phyloP scores from a whole-genome alignment of 2,888 invertebrate genomes.

The Drosophila meridiana region DNA sequence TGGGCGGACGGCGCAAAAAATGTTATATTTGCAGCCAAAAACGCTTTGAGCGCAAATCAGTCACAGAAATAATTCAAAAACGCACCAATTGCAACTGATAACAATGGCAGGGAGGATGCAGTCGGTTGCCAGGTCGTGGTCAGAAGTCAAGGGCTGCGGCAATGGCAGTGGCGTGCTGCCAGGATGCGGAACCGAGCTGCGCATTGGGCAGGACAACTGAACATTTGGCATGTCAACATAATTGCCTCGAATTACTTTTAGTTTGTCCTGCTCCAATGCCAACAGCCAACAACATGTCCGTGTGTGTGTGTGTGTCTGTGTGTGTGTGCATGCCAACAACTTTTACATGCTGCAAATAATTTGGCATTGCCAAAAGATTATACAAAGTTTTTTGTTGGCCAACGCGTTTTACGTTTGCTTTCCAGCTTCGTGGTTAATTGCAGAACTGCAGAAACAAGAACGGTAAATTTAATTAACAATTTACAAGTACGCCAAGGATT shows the following conservation, averaged over 20 bases:
- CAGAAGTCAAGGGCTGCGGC: conserved; percentile 8
- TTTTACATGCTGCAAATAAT: conserved; percentile 56
- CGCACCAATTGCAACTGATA: conserved; percentile 23
- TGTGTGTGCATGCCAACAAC: conserved; percentile 21
- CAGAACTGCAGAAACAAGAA: background rate
- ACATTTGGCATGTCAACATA: conserved; percentile 78
- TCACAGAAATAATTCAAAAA: conserved; percentile 49
- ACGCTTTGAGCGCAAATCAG: conserved; percentile 37
- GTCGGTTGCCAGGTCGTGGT: background rate
- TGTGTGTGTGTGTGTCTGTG: conserved; percentile 15
- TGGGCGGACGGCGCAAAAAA: conserved; percentile 28
- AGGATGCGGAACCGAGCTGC: conserved; percentile 16
- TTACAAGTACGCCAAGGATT: background rate
- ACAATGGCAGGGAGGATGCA: background rate
- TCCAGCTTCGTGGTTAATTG: conserved; percentile 22
- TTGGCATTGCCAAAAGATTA: conserved; percentile 57
- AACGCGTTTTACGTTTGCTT: conserved; percentile 23
- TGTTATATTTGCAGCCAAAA: conserved; percentile 35
- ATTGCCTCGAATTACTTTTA: conserved; percentile 78
- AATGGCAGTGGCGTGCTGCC: conserved; percentile 60
- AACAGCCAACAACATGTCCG: conserved; percentile 33
- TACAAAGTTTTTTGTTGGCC: conserved; percentile 48
- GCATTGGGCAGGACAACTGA: conserved; percentile 26
- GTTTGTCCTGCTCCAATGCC: conserved; percentile 46
- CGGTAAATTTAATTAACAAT: conserved; percentile 62